A percentile compares a stretch with the other conserved stretches of the same genome.
Evolutionary conservation across 2,888 invertebrate genomes (phyloP).

Genomic region (Zhuqinia jingwanae): DNA sequence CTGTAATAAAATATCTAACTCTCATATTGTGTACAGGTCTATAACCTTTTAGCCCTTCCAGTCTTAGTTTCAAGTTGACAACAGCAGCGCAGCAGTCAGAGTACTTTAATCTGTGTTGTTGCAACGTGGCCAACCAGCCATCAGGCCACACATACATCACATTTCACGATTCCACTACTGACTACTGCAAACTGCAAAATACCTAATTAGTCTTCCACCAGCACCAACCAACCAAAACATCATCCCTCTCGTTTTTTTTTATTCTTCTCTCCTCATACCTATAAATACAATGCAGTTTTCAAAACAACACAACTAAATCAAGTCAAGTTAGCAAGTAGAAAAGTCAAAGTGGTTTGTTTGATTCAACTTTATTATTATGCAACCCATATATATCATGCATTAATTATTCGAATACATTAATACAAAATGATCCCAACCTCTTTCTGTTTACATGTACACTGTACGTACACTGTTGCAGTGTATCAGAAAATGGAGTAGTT

Average conservation of each 20-base stretch:
- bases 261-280: neutral
- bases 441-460: neutral
- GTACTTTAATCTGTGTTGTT: conserved; percentile 13
- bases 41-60: conserved; percentile 6
- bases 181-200: conserved; percentile 26
- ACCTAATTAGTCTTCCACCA: conserved; percentile 18
- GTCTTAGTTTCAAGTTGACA: neutral
- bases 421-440: conserved; percentile 1
- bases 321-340: neutral
- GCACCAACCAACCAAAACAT: neutral
- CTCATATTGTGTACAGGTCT: neutral
- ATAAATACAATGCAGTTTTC: neutral
- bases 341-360: neutral
- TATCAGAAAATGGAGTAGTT: too few relatives aligned
- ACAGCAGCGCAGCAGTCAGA: neutral
- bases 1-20: neutral
- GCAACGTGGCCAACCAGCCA: conserved; percentile 15
- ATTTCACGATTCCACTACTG: conserved; percentile 18
- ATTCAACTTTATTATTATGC: conserved; percentile 3
- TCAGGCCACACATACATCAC: conserved; percentile 2
- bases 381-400: conserved; percentile 31
- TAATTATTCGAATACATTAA: conserved; percentile 30
- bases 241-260: neutral
- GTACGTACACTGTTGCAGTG: neutral
- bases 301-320: neutral